These are phyloP conservation scores for Xenopus laevis DNA, from an alignment of 2,113 vertebrate species.

Conservation along the genomic window DNA sequence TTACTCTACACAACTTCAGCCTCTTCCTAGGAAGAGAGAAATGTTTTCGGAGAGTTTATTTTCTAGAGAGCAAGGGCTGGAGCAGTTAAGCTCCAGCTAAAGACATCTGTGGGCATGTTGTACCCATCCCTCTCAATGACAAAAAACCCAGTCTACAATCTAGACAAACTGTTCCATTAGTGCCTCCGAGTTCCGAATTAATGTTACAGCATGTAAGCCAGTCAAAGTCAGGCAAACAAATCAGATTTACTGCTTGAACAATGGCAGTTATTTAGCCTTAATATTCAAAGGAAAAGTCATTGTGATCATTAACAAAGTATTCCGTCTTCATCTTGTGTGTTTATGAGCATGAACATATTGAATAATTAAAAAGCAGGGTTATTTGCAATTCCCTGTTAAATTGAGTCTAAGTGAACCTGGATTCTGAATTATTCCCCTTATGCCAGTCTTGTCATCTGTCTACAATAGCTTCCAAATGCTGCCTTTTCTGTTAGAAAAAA, in stretches of 20 bases:
- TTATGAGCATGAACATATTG: constrained; percentile 23
- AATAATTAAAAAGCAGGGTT: constrained; percentile 18
- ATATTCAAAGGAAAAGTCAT: constrained; percentile 3
- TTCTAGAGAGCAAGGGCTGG: no score
- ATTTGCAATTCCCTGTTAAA: constrained; percentile 20
- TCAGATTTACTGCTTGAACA: not conserved
- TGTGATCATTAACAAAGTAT: constrained; percentile 7
- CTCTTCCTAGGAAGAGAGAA: no score
- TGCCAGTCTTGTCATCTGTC: constrained; percentile 13
- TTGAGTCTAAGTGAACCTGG: constrained; percentile 28
- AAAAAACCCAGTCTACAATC: no score
- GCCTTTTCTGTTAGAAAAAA: not conserved
- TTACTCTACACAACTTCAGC: no score
- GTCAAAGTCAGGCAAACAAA: not conserved
- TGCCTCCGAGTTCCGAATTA: not conserved
- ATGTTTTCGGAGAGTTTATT: no score
- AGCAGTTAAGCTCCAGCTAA: no score
- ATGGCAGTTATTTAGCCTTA: not conserved
- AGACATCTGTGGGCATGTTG: no score
- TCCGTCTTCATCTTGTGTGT: constrained; percentile 4
- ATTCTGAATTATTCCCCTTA: constrained; percentile 19
- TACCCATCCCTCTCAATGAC: no score
- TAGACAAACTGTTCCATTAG: not conserved
- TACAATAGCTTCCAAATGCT: constrained; percentile 20
- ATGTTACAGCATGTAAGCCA: not conserved